These are phyloP conservation scores for Anguilla rostrata DNA, from an alignment of 2,113 vertebrate species.

Conservation along the genomic window DNA sequence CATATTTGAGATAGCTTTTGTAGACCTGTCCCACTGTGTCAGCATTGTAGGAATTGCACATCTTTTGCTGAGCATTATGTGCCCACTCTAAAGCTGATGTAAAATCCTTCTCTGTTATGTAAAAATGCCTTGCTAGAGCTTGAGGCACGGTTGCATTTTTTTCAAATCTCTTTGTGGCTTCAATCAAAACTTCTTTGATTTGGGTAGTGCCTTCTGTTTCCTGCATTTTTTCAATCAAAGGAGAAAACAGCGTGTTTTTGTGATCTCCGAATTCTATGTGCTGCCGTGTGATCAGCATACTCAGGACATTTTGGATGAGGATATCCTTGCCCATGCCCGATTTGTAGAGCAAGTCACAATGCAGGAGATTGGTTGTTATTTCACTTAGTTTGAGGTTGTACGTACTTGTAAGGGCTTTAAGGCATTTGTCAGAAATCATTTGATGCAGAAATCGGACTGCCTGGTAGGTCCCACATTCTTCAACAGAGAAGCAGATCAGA, in stretches of 20 bases:
- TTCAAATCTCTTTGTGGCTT: slow-evolving; percentile 42
- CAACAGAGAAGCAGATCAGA: slow-evolving; percentile 38
- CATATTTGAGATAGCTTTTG: slow-evolving; percentile 41
- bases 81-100: slow-evolving; percentile 46
- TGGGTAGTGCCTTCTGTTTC: slow-evolving; percentile 15
- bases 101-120: slow-evolving; percentile 44
- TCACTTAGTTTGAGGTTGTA: slow-evolving; percentile 32
- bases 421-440: slow-evolving; percentile 44
- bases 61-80: slow-evolving; percentile 40
- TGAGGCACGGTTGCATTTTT: slow-evolving; percentile 52
- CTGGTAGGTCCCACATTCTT: slow-evolving; percentile 46
- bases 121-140: slow-evolving; percentile 51
- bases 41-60: slow-evolving; percentile 47
- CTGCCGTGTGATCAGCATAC: slow-evolving; percentile 48
- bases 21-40: slow-evolving; percentile 53
- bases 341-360: slow-evolving; percentile 42
- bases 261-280: slow-evolving; percentile 42
- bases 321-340: slow-evolving; percentile 49
- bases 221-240: slow-evolving; percentile 46
- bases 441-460: slow-evolving; percentile 50
- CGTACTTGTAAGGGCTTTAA: slow-evolving; percentile 28
- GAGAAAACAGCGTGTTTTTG: slow-evolving; percentile 47
- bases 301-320: slow-evolving; percentile 45
- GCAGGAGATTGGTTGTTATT: slow-evolving; percentile 33
- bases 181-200: slow-evolving; percentile 40